Percentiles rank a stretch among this genome's conserved stretches.
Conservation (phyloP, 2,888 invertebrate species). For the Euproctis similis region DNA sequence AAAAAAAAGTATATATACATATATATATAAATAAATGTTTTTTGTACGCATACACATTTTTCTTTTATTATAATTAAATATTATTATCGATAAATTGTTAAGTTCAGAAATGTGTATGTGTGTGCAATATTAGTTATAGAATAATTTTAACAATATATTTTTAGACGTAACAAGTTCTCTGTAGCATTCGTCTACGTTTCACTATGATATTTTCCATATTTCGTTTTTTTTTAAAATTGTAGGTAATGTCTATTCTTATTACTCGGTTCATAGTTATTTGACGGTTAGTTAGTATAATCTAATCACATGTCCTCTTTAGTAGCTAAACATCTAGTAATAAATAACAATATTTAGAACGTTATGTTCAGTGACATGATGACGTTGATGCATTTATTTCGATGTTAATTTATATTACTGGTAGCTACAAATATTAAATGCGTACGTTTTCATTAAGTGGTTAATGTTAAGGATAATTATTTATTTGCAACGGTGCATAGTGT, state of each 20-base stretch:
- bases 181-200: conserved; percentile 12
- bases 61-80: conserved; percentile 49
- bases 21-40: too few relatives aligned
- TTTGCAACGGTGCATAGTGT: conserved; percentile 46
- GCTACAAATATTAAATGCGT: conserved; percentile 67
- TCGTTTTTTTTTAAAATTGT: too few relatives aligned
- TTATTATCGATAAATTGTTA: conserved; percentile 47
- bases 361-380: conserved; percentile 71
- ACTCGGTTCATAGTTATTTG: conserved; percentile 45
- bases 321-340: conserved; percentile 63
- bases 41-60: conserved; percentile 73
- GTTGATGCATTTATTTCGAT: conserved; percentile 75
- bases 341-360: conserved; percentile 59
- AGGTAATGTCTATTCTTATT: conserved; percentile 39
- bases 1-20: too few relatives aligned
- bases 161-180: conserved; percentile 44
- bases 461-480: conserved; percentile 68
- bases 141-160: conserved; percentile 57
- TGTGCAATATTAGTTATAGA: conserved; percentile 75
- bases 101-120: conserved; percentile 72
- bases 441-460: conserved; percentile 60
- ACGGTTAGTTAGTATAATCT: conserved; percentile 71
- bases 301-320: conserved; percentile 51
- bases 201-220: conserved; percentile 51
- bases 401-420: conserved; percentile 73